Conservation (phyloP, 2,888 invertebrate species). For the Plebejus melissa region DNA sequence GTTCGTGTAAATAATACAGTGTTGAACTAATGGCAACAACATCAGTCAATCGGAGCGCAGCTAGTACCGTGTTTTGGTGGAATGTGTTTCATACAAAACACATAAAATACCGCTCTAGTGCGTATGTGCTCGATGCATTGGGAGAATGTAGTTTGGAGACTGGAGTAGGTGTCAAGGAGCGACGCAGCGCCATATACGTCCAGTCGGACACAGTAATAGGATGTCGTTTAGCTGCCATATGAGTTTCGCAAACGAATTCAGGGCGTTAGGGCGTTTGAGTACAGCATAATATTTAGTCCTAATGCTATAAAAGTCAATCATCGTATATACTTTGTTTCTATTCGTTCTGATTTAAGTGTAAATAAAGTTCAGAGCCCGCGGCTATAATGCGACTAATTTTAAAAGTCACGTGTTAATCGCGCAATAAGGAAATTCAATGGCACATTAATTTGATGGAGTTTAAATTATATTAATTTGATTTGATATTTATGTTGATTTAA, state of each 20-base stretch:
- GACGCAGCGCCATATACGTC: neutral
- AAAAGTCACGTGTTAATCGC: no score
- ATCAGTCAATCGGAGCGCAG: neutral
- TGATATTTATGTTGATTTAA: no score
- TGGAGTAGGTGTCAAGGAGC: constrained; percentile 8
- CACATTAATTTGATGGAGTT: no score
- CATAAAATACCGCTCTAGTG: neutral
- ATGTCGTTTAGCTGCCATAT: neutral
- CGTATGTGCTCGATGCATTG: neutral
- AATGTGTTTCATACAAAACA: neutral
- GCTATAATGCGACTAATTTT: no score
- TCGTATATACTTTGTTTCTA: no score
- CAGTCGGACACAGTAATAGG: neutral
- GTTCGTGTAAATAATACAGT: neutral
- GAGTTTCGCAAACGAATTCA: neutral
- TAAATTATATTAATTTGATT: no score
- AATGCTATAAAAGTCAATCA: no score
- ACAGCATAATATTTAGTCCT: neutral
- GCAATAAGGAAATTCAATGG: no score
- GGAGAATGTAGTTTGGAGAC: constrained; percentile 10
- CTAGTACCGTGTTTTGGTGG: neutral
- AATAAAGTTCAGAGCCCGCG: no score
- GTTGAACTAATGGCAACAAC: neutral
- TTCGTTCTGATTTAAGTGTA: no score
- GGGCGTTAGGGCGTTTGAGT: neutral